Conservation (phyloP, 2,113 vertebrate genomes). For the Elachura formosa region DNA sequence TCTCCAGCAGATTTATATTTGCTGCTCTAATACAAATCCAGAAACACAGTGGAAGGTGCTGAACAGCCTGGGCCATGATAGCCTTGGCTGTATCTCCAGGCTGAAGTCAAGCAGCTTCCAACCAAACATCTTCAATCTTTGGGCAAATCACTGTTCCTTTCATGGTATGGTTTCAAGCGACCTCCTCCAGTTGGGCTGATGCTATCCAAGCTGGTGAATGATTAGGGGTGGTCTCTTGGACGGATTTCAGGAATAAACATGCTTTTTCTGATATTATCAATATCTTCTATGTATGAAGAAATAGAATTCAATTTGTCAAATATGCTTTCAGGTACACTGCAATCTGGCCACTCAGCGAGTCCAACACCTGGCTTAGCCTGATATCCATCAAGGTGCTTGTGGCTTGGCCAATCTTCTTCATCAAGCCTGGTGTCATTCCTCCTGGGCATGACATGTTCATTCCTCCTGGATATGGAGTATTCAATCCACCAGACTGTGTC, state of each 20-base stretch:
- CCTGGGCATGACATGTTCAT: constrained; percentile 87
- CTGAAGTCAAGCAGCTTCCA: constrained; percentile 89
- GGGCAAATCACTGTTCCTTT: constrained; percentile 92
- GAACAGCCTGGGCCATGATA: constrained; percentile 91
- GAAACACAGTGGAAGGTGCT: constrained; percentile 88
- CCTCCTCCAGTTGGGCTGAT: constrained; percentile 88
- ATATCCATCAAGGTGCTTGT: constrained; percentile 93
- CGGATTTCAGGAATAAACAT: constrained; percentile 89
- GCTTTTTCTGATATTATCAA: constrained; percentile 95
- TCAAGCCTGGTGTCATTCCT: constrained; percentile 87
- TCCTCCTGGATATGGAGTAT: constrained; percentile 78
- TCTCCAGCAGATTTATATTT: constrained; percentile 92
- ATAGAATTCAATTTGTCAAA: constrained; percentile 93
- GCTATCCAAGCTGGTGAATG: constrained; percentile 94
- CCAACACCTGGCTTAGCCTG: constrained; percentile 91
- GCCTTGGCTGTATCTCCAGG: constrained; percentile 92
- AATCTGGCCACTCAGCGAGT: constrained; percentile 91
- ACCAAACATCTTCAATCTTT: constrained; percentile 94
- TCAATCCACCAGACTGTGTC: constrained; percentile 79
- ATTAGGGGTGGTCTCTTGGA: constrained; percentile 91
- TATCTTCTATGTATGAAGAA: constrained; percentile 89
- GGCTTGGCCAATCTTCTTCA: constrained; percentile 93
- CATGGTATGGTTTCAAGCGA: constrained; percentile 93
- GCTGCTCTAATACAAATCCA: constrained; percentile 91
- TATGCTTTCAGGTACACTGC: constrained; percentile 94